Percentiles rank a stretch among this genome's conserved stretches.
Conservation (phyloP, 1,140 invertebrate genomes). For the Geopemphigus sp. region DNA sequence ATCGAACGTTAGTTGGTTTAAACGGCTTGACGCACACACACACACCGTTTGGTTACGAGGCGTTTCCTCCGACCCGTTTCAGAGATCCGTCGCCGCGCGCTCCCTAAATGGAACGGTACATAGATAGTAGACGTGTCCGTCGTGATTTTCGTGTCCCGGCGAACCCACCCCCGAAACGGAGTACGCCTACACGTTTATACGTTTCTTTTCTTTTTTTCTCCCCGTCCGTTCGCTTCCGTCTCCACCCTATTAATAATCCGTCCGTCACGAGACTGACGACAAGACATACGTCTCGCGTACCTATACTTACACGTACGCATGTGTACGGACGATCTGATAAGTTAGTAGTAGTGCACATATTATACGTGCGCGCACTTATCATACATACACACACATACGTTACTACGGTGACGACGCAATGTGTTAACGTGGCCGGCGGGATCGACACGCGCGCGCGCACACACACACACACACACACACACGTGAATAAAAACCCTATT, state of each 20-base stretch:
- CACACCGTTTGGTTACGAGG: too few species aligned
- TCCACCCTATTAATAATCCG: slow-evolving; percentile 20
- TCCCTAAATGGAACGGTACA: neutral
- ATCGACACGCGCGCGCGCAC: neutral
- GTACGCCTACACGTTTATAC: too few species aligned
- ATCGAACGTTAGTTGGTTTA: too few species aligned
- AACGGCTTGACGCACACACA: too few species aligned
- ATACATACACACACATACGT: neutral
- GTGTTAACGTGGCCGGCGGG: neutral
- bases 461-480: too few species aligned
- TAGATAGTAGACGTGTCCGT: neutral
- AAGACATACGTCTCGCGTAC: too few species aligned
- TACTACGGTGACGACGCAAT: neutral
- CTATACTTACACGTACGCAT: too few species aligned
- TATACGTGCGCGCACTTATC: neutral
- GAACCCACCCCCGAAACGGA: neutral
- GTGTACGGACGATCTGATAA: slow-evolving; percentile 18
- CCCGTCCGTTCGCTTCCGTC: too few species aligned
- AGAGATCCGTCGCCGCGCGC: too few species aligned
- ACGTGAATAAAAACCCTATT: neutral
- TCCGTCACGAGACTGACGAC: neutral
- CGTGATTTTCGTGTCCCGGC: neutral
- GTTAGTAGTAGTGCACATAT: slow-evolving; percentile 8
- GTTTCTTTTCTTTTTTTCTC: too few species aligned
- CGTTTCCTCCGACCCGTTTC: slow-evolving; percentile 6